Base-by-base conservation (phyloP, 2,113 vertebrate species). In the Syngnathoides biaculeatus region DNA sequence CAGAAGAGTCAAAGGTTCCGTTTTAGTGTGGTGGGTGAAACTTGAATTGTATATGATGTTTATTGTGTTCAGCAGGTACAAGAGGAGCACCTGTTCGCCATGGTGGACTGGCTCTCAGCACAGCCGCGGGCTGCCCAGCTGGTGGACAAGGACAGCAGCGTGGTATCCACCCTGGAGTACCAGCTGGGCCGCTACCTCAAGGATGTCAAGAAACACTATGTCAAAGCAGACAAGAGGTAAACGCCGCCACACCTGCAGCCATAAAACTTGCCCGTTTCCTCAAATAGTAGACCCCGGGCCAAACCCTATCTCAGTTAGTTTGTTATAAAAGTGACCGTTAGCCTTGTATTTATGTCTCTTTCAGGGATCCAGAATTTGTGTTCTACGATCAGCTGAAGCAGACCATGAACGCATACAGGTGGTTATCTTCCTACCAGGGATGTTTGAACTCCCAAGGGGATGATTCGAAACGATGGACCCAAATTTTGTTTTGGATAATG, bases 381-480 rank as follows among this genome's bases (percentile, higher is more conserved):
- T 99, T 99, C 88, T 99, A 99, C 1, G 97, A 99, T 86, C 97
- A 99, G 91, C 89, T 99, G 69, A 99, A 98, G 81, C 97, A 99
- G 87, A 95, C 95, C 8, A 98, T 99, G 97, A 99, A 98, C 0
- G 97, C 97, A 0, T 99, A 99, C 89, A 95, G 96, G 97, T 98
- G 64, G 68, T 65, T 0, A 1, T 63, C 47, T 42, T 53, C 38
- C 0, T 10, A 14, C 55, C 15, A 15, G 12, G 45, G n/a, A 12
- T 55, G n/a, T 24, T 9, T 22, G 11, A 24, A 55, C 4, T 2
- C 4, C 20, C 12, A 2, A 53, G 26, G 11, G 8, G 24, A 4
- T n/a, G n/a, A n/a, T n/a, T n/a, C n/a, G n/a, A n/a, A n/a, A n/a
- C n/a, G n/a, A n/a, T n/a, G n/a, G n/a, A 22, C 30, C 30, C 30